Conservation (phyloP, 1,140 invertebrate genomes). For the Lordiphosa mommai region DNA sequence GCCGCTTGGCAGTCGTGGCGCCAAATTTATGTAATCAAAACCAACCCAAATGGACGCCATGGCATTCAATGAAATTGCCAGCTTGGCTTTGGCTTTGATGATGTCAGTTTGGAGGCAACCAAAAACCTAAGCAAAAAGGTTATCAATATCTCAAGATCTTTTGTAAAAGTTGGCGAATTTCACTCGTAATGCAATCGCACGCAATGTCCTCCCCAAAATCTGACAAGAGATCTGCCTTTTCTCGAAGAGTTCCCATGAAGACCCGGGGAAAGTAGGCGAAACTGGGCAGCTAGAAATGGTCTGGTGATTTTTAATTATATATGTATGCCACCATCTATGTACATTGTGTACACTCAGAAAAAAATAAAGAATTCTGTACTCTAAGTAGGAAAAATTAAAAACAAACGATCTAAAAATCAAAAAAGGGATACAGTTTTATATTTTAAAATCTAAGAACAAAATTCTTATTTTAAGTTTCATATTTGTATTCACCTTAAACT, state of each 20-base stretch:
- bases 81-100: constrained; percentile 48
- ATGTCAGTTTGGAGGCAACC: constrained; percentile 53
- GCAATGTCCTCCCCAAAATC: constrained; percentile 48
- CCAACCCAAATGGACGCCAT: constrained; percentile 47
- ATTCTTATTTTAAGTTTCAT: no score
- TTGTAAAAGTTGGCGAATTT: constrained; percentile 62
- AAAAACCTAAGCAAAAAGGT: constrained; percentile 59
- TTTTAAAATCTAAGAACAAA: no score
- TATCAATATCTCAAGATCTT: constrained; percentile 62
- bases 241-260: not conserved
- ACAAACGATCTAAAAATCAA: no score
- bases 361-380: no score
- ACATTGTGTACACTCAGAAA: no score
- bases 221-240: not conserved
- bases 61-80: constrained; percentile 57
- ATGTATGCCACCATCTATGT: not conserved
- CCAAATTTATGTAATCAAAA: constrained; percentile 76
- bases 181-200: constrained; percentile 74
- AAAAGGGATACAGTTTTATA: no score
- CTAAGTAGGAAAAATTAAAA: no score
- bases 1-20: constrained; percentile 24
- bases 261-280: constrained; percentile 44
- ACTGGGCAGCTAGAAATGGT: constrained; percentile 16
- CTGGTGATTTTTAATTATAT: constrained; percentile 58
- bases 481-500: no score